Percentiles rank a stretch among this genome's conserved stretches.
Conservation (phyloP, 2,113 vertebrate species). For the Podiceps cristatus region DNA sequence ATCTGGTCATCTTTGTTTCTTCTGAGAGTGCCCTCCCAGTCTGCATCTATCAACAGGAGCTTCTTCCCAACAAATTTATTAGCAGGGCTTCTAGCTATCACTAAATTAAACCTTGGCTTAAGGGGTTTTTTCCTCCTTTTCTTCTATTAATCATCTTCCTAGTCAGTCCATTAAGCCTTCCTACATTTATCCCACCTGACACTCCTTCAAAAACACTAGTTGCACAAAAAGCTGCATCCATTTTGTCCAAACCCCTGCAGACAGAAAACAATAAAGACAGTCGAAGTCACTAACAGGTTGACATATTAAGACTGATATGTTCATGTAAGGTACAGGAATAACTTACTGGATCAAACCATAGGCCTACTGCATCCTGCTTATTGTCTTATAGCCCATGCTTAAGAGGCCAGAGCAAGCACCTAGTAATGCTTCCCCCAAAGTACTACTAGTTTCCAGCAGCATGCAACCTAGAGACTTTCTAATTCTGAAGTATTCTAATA, state of each 20-base stretch:
- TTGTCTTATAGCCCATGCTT: fast-evolving
- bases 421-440: neutral
- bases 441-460: neutral
- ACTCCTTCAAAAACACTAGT: neutral
- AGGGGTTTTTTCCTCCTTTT: neutral
- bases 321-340: neutral
- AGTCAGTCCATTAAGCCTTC: neutral
- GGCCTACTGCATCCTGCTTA: neutral
- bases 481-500: neutral
- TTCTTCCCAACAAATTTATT: neutral
- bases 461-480: neutral
- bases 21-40: neutral
- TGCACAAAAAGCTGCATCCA: neutral
- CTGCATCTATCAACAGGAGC: neutral
- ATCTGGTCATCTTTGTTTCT: neutral
- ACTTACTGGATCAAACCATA: neutral
- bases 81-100: neutral
- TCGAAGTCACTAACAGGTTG: neutral
- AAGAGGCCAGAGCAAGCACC: neutral
- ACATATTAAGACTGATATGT: neutral
- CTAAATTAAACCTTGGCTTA: neutral
- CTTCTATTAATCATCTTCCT: neutral
- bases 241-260: neutral
- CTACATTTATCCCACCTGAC: neutral
- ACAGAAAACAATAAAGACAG: neutral